Percentiles rank a stretch among this genome's conserved stretches.
Evolutionary conservation across 2,888 invertebrate species (phyloP).

Genomic region (Lochmaea crataegi): DNA sequence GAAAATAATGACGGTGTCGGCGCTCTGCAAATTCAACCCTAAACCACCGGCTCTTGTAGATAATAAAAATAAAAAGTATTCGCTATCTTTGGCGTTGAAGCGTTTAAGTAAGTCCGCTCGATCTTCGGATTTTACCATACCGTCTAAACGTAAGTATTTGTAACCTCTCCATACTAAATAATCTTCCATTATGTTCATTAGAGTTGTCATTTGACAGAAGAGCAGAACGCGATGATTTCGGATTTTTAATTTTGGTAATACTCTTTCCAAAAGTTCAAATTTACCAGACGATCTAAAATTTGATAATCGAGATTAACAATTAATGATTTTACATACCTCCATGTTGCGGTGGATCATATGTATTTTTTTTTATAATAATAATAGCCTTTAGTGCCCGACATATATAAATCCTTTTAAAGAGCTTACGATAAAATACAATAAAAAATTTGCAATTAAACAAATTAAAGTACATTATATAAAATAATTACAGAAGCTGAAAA

Average conservation of each 20-base stretch:
- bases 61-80: slow-evolving; percentile 94
- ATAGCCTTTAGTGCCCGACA: too few relatives aligned
- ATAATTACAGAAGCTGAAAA: too few relatives aligned
- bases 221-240: slow-evolving; percentile 94
- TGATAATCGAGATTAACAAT: not conserved
- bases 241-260: slow-evolving; percentile 93
- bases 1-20: slow-evolving; percentile 98
- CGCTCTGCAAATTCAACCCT: slow-evolving; percentile 97
- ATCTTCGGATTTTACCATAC: slow-evolving; percentile 98
- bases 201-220: slow-evolving; percentile 99
- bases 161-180: slow-evolving; percentile 92
- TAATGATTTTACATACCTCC: too few relatives aligned
- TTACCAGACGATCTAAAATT: slow-evolving; percentile 83
- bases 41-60: slow-evolving; percentile 98
- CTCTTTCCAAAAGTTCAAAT: slow-evolving; percentile 96
- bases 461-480: too few relatives aligned
- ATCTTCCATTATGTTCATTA: slow-evolving; percentile 99
- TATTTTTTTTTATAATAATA: too few relatives aligned
- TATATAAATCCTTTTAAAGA: too few relatives aligned
- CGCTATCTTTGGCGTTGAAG: slow-evolving; percentile 90
- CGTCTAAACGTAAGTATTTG: slow-evolving; percentile 93
- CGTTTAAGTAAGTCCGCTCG: slow-evolving; percentile 92
- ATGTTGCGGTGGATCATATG: too few relatives aligned
- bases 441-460: too few relatives aligned
- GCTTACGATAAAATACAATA: too few relatives aligned